phyloP scores from a whole-genome alignment of 64 coral and sea anemone species.

The Acropora yongei region DNA sequence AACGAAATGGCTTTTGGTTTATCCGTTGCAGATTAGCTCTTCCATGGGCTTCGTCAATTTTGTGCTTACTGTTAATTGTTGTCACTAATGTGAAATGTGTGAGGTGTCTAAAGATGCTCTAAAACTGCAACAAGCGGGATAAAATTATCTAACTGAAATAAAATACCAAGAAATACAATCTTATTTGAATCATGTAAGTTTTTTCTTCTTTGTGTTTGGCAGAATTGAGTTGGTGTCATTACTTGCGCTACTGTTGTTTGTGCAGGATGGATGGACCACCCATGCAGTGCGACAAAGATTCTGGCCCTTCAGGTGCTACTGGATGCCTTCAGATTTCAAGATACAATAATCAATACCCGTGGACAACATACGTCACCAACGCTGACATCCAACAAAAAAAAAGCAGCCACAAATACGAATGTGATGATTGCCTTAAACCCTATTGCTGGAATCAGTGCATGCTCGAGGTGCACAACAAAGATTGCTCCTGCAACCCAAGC shows the following conservation, averaged over 20 bases:
- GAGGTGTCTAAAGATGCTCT: too few species aligned
- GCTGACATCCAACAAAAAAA: conserved; percentile 63
- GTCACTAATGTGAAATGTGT: too few species aligned
- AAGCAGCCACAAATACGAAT: conserved; percentile 13
- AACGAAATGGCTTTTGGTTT: too few species aligned
- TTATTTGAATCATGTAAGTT: too few species aligned
- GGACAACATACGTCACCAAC: conserved; percentile 67
- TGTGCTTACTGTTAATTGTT: too few species aligned
- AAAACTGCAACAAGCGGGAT: too few species aligned
- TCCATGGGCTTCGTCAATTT: too few species aligned
- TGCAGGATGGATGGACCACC: not conserved
- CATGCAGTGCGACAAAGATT: not conserved
- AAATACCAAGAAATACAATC: too few species aligned
- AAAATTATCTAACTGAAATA: too few species aligned
- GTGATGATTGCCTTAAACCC: not conserved
- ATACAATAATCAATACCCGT: conserved; percentile 41
- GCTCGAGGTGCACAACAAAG: conserved; percentile 35
- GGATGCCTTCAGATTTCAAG: not conserved
- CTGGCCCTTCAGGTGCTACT: conserved; percentile 24
- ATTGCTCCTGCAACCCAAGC: conserved; percentile 39
- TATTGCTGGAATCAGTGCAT: conserved; percentile 77
- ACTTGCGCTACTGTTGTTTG: not conserved
- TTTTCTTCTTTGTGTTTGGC: not conserved
- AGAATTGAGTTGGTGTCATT: not conserved
- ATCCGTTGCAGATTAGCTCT: too few species aligned